phyloP scores from a whole-genome alignment of 2,113 vertebrate genomes.

The Illadopsis cleaveri region DNA sequence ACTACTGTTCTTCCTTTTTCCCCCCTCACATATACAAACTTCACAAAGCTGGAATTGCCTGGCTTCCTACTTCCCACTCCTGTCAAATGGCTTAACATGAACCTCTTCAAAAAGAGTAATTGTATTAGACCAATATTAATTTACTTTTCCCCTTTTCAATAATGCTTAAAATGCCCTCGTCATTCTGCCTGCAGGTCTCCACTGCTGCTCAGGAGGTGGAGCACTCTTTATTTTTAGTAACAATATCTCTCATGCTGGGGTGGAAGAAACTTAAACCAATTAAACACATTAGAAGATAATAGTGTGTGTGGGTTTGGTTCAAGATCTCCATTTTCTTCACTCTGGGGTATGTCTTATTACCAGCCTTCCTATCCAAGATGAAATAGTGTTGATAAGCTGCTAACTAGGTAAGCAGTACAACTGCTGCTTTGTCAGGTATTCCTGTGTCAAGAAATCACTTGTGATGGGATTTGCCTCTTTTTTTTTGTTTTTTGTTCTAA shows the following conservation, averaged over 20 bases:
- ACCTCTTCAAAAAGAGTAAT: background rate
- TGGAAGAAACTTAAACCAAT: conserved; percentile 64
- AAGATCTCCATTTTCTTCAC: conserved; percentile 49
- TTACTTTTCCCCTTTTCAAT: conserved; percentile 9
- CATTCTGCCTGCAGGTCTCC: conserved; percentile 20
- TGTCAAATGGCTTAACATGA: background rate
- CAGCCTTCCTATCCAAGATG: conserved; percentile 22
- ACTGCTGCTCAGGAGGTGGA: conserved; percentile 16
- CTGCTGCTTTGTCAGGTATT: conserved; percentile 25
- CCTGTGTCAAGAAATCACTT: conserved; percentile 4
- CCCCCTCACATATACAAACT: too few relatives aligned
- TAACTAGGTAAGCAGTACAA: conserved; percentile 41
- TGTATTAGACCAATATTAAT: conserved; percentile 5
- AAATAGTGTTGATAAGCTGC: conserved; percentile 53
- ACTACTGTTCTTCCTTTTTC: background rate
- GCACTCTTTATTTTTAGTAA: conserved; percentile 63
- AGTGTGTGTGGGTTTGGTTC: conserved; percentile 44
- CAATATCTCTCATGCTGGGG: conserved; percentile 47
- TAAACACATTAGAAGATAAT: conserved; percentile 70
- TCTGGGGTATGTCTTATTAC: background rate
- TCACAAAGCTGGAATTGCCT: background rate
- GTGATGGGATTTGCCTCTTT: background rate
- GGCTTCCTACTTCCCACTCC: background rate
- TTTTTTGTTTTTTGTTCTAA: background rate
- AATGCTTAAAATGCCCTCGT: background rate